Base-by-base conservation (phyloP, 2,113 vertebrate species). In the Rhizomys pruinosus region DNA sequence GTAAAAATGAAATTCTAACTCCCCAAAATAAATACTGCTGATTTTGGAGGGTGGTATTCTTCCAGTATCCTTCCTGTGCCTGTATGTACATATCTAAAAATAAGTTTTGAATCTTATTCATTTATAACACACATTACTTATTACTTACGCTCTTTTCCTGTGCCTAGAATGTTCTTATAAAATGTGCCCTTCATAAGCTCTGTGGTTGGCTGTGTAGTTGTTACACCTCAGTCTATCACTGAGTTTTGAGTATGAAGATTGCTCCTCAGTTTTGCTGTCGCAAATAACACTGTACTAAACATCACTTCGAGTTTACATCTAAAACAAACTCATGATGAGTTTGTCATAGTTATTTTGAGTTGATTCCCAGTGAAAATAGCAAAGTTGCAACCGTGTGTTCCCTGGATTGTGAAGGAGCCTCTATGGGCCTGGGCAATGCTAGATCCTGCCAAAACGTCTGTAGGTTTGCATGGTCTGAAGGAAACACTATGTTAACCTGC, bases 1-100 rank as follows among this genome's bases (percentile, higher is more conserved):
- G 37, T 27, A 2, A 76, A 80, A 87, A 90, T 86, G 59, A 71
- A 86, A 94, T 84, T 57, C 20, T 52, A 71, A 77, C 52, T 55
- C 59, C 57, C 64, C 44, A 42, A 87, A 82, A 78, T 87, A 87
- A 87, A 71, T 72, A 25, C 6, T n/a, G 15, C 37, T 71, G 29
- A 74, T 17, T 61, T 76, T 47, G 88, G 44, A 39, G 3, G 25
- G 73, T 11, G 57, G 1, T 61, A 72, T 44, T n/a, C 73, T 3
- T 80, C 34, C 34, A 87, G 15, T 64, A 66, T 42, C 78, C 69
- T 86, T 85, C 15, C 12, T 72, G 13, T 55, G 25, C 10, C 29
- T 72, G 39, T 66, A 44, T 66, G 34, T 64, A 22, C 12, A 47
- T 20, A 89, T 92, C 72, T 61, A 15, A 74, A 90, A 84, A 27